phyloP scores from a whole-genome alignment of 2,888 invertebrate genomes.

The Leucania comma region DNA sequence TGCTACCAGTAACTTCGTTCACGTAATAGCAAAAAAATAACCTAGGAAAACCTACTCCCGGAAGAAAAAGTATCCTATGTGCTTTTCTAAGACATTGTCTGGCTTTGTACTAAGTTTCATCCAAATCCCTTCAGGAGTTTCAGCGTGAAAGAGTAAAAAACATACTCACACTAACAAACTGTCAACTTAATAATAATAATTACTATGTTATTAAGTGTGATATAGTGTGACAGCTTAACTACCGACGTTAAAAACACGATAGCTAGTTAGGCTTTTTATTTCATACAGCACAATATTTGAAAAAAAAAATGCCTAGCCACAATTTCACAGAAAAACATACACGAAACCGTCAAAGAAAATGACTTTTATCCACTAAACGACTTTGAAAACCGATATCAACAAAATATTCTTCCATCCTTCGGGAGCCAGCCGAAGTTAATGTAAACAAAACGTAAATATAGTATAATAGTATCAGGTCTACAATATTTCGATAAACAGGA shows the following conservation, averaged over 20 bases:
- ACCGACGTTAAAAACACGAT: background rate
- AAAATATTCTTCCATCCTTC: slow-evolving; percentile 45
- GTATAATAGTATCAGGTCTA: slow-evolving; percentile 63
- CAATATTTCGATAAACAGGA: slow-evolving; percentile 82
- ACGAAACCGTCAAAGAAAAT: background rate
- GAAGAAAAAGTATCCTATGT: too few relatives aligned
- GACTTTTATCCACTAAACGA: background rate
- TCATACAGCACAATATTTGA: background rate
- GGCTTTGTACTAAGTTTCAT: too few relatives aligned
- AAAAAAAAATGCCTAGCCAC: background rate
- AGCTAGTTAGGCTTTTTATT: background rate
- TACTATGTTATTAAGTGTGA: too few relatives aligned
- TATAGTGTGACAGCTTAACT: too few relatives aligned
- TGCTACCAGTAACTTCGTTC: too few relatives aligned
- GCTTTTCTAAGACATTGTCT: too few relatives aligned
- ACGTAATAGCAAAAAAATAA: too few relatives aligned
- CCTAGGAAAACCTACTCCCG: too few relatives aligned
- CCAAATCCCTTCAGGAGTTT: too few relatives aligned
- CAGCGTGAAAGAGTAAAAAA: too few relatives aligned
- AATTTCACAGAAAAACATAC: background rate
- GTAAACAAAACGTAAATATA: slow-evolving; percentile 69
- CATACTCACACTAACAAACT: too few relatives aligned
- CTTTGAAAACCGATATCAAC: slow-evolving; percentile 13
- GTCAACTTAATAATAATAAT: too few relatives aligned
- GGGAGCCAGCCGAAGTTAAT: slow-evolving; percentile 56